Evolutionary conservation across 2,888 invertebrate species (phyloP), one percentile per base, ranked within the genome.

Genomic region (Tetheella fluctuosa): DNA sequence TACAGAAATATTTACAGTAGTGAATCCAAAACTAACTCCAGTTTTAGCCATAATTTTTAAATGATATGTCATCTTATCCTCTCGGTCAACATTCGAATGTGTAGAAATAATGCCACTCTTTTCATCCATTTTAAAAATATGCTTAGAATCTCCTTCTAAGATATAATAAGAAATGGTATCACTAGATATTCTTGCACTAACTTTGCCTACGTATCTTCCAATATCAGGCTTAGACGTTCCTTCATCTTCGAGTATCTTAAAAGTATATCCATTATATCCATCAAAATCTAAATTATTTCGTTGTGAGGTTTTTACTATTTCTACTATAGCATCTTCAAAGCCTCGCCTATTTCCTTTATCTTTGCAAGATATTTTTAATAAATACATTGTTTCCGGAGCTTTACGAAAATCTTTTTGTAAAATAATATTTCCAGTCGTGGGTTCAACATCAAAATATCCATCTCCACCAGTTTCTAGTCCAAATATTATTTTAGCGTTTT

Each of bases 161-260:
- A 98, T 97, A 5, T 95, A 94, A 84, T 97, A 98, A 54, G 94
- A 95, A 58, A 96, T 94, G 52, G 91, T 86, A 77, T 96, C 97
- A 65, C 94, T 94, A n/a, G 95, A 93, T 71, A 83, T 85, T 73
- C 89, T 86, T 3, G 96, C 95, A 70, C 94, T 94, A 1, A 98
- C 96, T 75, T 94, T 94, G 1, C 98, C 98, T 4, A 98, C 96
- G 78, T 96, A 95, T 37, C 97, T 94, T 13, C 95, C 95, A 55
- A 94, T 84, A 59, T 94, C 93, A n/a, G 93, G 79, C 23, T 94
- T 93, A 20, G 94, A 93, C 57, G 94, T 94, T 30, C 95, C 96
- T 79, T 95, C 94, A 88, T 98, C 98, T 92, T 99, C 99, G 4
- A 94, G 84, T 64, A 98, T 95, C 81, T 95, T 95, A 83, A 98